phyloP scores from a whole-genome alignment of 2,797 vertebrate genomes.

The Liasis olivaceus region DNA sequence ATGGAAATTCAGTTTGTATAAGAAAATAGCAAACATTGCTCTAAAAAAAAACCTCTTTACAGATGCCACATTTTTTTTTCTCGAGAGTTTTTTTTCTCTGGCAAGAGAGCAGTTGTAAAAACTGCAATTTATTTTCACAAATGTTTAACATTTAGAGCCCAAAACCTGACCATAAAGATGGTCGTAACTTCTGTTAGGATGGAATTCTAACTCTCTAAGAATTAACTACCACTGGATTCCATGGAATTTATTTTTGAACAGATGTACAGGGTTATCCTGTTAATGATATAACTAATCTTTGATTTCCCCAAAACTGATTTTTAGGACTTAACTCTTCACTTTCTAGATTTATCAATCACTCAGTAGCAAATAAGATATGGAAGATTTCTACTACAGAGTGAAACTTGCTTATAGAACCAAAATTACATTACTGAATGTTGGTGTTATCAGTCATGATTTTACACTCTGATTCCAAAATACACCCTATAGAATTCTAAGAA shows the following conservation, averaged over 20 bases:
- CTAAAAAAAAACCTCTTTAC: conserved; percentile 33
- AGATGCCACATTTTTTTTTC: conserved; percentile 43
- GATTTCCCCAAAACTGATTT: background rate
- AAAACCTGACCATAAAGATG: conserved; percentile 23
- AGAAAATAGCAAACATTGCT: conserved; percentile 43
- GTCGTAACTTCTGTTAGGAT: background rate
- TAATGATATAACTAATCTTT: background rate
- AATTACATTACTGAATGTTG: background rate
- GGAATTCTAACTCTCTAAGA: background rate
- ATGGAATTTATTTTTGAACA: background rate
- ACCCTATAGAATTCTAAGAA: background rate
- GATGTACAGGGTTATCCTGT: background rate
- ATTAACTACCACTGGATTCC: background rate
- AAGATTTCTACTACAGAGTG: background rate
- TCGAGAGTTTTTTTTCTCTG: background rate
- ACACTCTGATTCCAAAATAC: background rate
- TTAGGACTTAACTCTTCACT: background rate
- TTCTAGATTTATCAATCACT: background rate
- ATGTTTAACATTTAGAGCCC: background rate
- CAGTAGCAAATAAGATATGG: background rate
- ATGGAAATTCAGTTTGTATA: conserved; percentile 18
- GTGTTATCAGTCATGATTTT: background rate
- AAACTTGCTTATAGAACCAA: background rate
- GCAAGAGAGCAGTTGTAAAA: conserved; percentile 23
- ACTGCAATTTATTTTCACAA: conserved; percentile 29